Evolutionary conservation across 1,140 invertebrate genomes (phyloP).

Genomic region (Macrosteles quadrilineatus): DNA sequence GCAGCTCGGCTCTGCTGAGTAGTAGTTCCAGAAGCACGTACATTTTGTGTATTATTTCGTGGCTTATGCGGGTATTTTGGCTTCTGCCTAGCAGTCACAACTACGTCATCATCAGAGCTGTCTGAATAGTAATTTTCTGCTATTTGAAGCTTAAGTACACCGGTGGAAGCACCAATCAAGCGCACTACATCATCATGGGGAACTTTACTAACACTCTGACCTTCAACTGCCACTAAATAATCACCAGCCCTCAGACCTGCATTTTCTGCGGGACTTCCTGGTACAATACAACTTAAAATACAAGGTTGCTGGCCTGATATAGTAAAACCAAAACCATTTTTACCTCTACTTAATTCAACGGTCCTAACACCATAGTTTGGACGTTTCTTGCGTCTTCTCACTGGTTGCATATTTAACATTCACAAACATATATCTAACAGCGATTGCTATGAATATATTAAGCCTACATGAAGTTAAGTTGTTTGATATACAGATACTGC

Average conservation of each 20-base stretch:
- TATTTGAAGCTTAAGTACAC: slow-evolving; percentile 76
- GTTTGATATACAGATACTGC: no score
- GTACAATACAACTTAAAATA: slow-evolving; percentile 84
- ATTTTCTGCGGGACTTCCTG: slow-evolving; percentile 78
- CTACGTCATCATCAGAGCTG: slow-evolving; percentile 75
- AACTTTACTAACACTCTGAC: slow-evolving; percentile 81
- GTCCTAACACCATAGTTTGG: slow-evolving; percentile 78
- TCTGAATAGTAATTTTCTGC: slow-evolving; percentile 88
- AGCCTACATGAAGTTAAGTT: no score
- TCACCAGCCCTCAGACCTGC: slow-evolving; percentile 88
- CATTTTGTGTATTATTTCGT: slow-evolving; percentile 43
- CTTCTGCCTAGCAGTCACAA: slow-evolving; percentile 56
- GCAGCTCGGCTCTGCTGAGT: slow-evolving; percentile 55
- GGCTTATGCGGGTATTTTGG: slow-evolving; percentile 65
- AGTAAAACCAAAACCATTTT: slow-evolving; percentile 88
- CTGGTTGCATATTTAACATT: slow-evolving; percentile 60
- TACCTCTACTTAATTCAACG: slow-evolving; percentile 80
- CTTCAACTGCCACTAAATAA: slow-evolving; percentile 89
- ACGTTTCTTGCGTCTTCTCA: slow-evolving; percentile 75
- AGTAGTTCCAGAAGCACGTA: slow-evolving; percentile 37
- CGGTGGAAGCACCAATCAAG: slow-evolving; percentile 82
- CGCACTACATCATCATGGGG: slow-evolving; percentile 92
- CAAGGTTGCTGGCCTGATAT: slow-evolving; percentile 93
- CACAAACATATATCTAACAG: no score
- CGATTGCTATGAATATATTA: no score